These are phyloP conservation scores for Chymomyza costata DNA, from an alignment of 1,140 invertebrate species.

Conservation along the genomic window DNA sequence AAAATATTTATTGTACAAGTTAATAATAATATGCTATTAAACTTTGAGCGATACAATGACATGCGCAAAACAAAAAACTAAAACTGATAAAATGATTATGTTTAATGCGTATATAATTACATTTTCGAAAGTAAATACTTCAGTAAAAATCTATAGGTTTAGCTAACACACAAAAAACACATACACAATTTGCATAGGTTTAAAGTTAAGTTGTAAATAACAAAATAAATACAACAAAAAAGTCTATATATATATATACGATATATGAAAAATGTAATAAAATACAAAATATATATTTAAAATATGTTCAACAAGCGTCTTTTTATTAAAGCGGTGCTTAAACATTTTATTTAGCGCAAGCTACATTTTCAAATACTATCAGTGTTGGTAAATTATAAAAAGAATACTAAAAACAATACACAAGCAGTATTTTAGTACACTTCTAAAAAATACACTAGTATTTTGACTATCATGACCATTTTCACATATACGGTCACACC, in stretches of 20 bases:
- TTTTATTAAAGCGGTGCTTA: no score
- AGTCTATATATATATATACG: conserved; percentile 53
- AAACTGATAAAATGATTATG: conserved; percentile 28
- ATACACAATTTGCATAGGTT: conserved; percentile 55
- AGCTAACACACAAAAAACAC: conserved; percentile 29
- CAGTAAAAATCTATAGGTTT: conserved; percentile 53
- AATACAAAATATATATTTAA: conserved; percentile 71
- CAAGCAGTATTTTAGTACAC: no score
- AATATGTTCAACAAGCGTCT: conserved; percentile 35
- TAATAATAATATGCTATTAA: conserved; percentile 32
- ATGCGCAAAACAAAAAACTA: conserved; percentile 26
- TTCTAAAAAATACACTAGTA: no score
- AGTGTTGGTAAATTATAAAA: no score
- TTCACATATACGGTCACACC: background rate
- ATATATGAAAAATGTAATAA: conserved; percentile 69
- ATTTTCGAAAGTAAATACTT: conserved; percentile 60
- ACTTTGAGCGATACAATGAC: conserved; percentile 19
- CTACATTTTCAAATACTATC: no score
- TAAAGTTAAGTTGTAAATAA: conserved; percentile 59
- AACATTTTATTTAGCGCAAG: no score
- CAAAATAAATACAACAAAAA: conserved; percentile 48
- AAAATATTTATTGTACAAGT: conserved; percentile 20
- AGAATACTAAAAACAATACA: no score
- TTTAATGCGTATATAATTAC: conserved; percentile 32
- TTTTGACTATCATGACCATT: background rate